Base-by-base conservation (phyloP, 1,140 invertebrate genomes). In the Drosophila suzukii region DNA sequence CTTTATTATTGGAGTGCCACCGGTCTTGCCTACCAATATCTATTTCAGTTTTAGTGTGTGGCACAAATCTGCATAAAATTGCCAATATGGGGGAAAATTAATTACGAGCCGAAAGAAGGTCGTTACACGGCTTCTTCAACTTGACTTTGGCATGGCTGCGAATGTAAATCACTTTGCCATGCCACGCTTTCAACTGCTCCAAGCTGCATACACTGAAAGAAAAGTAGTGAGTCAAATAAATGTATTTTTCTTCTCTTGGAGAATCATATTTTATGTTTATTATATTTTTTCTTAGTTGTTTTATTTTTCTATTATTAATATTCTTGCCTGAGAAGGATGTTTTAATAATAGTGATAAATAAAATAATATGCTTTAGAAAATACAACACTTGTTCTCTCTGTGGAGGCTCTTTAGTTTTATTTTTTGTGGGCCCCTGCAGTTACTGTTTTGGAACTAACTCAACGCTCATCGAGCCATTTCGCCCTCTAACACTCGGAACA, bases 91-190 rank as follows among this genome's bases (percentile, higher is more conserved):
- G 51, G 6, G 12, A 71, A 71, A 71, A 71, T 71, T 71, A 71
- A 71, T 71, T 71, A 47, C 65, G 57, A 57, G 50, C 39, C 34
- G 39, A 73, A 55, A 71, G 50, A 27, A 65, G 59, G 75, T 86
- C 83, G 84, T 83, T 88, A 77, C 79, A 79, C 80, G 83, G 66
- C 72, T 80, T 70, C 57, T 68, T 65, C 78, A 72, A 66, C 65
- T 66, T 86, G 82, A 62, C 72, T 73, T 61, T 61, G 66, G 73
- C 72, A 53, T 39, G 61, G 32, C 58, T 76, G 85, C 75, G 75
- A 90, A 91, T 90, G 90, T 91, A 91, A 91, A 91, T 91, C 83
- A 91, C 89, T 91, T 91, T 20, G 83, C 81, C 71, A 91, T 49
- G 71, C 73, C 65, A 71, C 72, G 85, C 72, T 81, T 85, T 63